A percentile compares a stretch with the other conserved stretches of the same genome.
Evolutionary conservation across 1,140 invertebrate species (phyloP).

Genomic region (Delia radicum): DNA sequence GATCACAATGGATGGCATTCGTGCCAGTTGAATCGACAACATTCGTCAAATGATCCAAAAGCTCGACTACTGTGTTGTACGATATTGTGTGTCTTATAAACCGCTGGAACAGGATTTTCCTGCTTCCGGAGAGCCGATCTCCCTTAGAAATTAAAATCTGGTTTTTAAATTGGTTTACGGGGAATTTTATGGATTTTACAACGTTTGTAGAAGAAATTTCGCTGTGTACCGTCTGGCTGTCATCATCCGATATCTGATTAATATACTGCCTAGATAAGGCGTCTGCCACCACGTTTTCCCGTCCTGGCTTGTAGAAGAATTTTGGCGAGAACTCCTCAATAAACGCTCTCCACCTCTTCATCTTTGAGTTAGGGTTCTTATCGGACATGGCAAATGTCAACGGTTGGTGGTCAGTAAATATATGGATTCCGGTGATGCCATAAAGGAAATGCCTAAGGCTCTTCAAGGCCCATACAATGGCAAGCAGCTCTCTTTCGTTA

Average conservation of each 20-base stretch:
- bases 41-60: background rate
- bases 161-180: background rate
- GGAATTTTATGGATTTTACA: background rate
- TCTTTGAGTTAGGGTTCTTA: too few species aligned
- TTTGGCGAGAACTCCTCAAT: background rate
- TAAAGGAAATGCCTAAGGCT: too few species aligned
- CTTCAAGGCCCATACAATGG: too few species aligned
- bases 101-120: background rate
- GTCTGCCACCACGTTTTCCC: background rate
- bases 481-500: too few species aligned
- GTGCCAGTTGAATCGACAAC: constrained; percentile 6
- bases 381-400: too few species aligned
- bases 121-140: background rate
- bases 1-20: constrained; percentile 2
- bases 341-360: too few species aligned
- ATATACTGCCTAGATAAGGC: background rate
- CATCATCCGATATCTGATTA: background rate
- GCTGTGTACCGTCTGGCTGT: background rate
- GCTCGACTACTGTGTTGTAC: background rate
- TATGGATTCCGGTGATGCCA: too few species aligned
- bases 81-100: background rate
- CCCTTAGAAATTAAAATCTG: background rate
- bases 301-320: background rate
- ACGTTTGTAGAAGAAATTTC: background rate
- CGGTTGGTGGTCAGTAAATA: too few species aligned